Evolutionary conservation across 2,888 invertebrate species (phyloP).

Genomic region (Melieria picta): DNA sequence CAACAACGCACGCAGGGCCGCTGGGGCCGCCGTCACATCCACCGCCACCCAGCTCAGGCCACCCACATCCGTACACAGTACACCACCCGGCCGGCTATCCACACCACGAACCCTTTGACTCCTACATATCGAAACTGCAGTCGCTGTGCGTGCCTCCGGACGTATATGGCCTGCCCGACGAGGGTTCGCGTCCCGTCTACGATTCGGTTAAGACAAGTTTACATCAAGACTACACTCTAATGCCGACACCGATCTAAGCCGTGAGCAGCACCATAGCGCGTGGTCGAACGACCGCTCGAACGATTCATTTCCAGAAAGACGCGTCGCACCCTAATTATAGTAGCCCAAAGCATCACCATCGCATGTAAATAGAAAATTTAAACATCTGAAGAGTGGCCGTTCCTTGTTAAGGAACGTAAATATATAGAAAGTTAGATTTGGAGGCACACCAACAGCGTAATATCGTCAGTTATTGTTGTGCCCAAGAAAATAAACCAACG

Average conservation of each 20-base stretch:
- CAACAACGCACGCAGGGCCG: conserved; percentile 39
- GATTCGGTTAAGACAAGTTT: conserved; percentile 91
- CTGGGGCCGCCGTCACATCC: conserved; percentile 48
- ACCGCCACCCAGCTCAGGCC: conserved; percentile 49
- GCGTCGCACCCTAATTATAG: no score
- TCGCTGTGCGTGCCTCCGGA: conserved; percentile 85
- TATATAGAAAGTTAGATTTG: no score
- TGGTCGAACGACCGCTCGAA: no score
- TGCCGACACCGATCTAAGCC: conserved; percentile 86
- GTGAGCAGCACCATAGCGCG: neutral
- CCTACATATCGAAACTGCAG: conserved; percentile 90
- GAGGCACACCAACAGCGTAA: no score
- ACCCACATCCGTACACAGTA: conserved; percentile 60
- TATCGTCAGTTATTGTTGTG: no score
- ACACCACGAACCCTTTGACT: conserved; percentile 90
- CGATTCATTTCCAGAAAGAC: no score
- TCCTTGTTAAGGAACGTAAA: no score
- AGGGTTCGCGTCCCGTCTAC: conserved; percentile 86
- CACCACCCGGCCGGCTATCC: conserved; percentile 66
- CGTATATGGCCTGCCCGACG: conserved; percentile 80
- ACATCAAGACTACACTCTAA: conserved; percentile 86
- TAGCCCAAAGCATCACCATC: no score
- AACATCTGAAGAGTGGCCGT: no score
- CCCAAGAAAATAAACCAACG: no score
- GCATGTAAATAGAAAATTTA: no score